phyloP scores from a whole-genome alignment of 2,797 vertebrate species.

The Enteromius afrohamiltoni region DNA sequence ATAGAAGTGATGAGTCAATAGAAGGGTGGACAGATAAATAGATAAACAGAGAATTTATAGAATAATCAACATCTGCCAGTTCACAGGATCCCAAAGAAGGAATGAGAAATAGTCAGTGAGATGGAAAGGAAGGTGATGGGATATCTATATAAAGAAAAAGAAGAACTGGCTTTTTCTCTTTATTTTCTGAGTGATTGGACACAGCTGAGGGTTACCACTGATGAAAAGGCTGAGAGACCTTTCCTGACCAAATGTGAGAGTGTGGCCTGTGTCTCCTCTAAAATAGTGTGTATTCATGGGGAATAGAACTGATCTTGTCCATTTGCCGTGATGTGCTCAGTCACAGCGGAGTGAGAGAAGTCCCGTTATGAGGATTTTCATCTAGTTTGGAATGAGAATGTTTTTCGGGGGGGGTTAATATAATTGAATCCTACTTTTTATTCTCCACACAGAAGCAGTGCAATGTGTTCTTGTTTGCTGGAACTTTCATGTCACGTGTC shows the following conservation, averaged over 20 bases:
- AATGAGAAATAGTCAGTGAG: constrained; percentile 41
- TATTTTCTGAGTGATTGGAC: constrained; percentile 52
- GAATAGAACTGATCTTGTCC: constrained; percentile 38
- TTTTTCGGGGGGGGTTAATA: neutral
- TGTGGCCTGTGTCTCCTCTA: constrained; percentile 23
- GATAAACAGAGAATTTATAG: constrained; percentile 49
- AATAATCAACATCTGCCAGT: constrained; percentile 43
- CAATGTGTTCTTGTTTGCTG: constrained; percentile 5
- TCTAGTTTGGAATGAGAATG: constrained; percentile 38
- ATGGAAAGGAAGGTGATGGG: constrained; percentile 47
- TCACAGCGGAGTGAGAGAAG: constrained; percentile 25
- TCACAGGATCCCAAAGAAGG: constrained; percentile 27
- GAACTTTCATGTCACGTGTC: neutral
- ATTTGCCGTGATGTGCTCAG: constrained; percentile 37
- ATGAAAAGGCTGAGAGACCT: constrained; percentile 55
- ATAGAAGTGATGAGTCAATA: constrained; percentile 51
- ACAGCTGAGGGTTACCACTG: constrained; percentile 55
- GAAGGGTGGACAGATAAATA: constrained; percentile 37
- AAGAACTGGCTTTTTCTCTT: constrained; percentile 28
- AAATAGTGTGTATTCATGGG: constrained; percentile 47
- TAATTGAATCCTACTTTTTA: constrained; percentile 21
- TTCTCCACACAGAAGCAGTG: neutral
- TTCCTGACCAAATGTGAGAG: constrained; percentile 39
- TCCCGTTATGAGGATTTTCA: constrained; percentile 16
- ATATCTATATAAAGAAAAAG: constrained; percentile 47